Evolutionary conservation across 2,797 vertebrate species (phyloP), one percentile per base, ranked within the genome.

Genomic region (Ptychobarbus kaznakovi): DNA sequence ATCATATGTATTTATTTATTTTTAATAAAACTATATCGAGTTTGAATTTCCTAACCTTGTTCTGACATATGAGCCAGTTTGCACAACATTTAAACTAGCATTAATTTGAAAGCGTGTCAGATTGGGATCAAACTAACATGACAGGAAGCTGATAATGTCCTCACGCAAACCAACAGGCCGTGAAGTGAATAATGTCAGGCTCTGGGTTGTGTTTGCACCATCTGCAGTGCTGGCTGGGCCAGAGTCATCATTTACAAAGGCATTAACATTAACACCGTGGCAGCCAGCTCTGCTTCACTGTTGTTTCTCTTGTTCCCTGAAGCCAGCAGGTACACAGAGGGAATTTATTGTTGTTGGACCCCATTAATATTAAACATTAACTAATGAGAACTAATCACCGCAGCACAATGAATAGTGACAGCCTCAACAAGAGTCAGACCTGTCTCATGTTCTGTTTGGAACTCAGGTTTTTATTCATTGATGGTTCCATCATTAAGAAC

Each of bases 351-450:
- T 92, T 92, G 92, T 91, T 92, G 90, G 86, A 83, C 86, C 49
- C 90, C 92, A 94, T 95, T 95, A 95, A 95, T 95, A 95, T 93
- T 91, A 93, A 92, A 94, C 88, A 89, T 92, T 66, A 93, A 94
- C 91, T 95, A 95, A 95, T 95, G 94, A 94, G 92, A 90, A 92
- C 93, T 93, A 93, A 95, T 95, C 95, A 94, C 93, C 89, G 86
- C 88, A 93, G 91, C 91, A 90, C 89, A 92, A 92, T 91, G 90
- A 90, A 91, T 91, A 92, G 94, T 93, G 92, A 93, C 91, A 91
- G 38, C 77, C 70, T 88, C 88, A 89, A 89, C 83, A 86, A 86
- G n/a, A 87, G 42, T n/a, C n/a, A 56, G 53, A 77, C 35, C 63
- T n/a, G 69, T n/a, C n/a, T n/a, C n/a, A n/a, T n/a, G n/a, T n/a